Conservation (phyloP, 2,797 vertebrate species). For the Enteromius mattozi region DNA sequence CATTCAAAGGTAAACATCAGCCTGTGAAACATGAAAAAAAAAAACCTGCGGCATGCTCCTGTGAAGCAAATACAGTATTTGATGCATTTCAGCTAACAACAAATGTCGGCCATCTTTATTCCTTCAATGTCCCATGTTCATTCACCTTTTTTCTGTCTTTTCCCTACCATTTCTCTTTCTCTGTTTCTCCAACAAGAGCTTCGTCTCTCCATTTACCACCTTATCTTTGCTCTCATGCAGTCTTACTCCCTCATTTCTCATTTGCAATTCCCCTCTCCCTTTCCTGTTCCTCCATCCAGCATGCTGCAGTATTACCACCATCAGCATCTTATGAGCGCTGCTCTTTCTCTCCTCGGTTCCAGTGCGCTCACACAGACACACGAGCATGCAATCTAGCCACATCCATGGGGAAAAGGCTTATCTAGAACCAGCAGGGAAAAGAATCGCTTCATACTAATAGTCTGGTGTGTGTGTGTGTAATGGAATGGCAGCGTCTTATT, state of each 20-base stretch:
- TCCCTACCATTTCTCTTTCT: neutral
- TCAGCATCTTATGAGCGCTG: constrained; percentile 53
- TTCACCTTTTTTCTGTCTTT: neutral
- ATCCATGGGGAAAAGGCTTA: constrained; percentile 16
- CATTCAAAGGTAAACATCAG: neutral
- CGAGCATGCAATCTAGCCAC: constrained; percentile 36
- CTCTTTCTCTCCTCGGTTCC: constrained; percentile 29
- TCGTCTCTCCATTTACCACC: neutral
- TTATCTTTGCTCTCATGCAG: constrained; percentile 32
- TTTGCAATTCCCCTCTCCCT: constrained; percentile 45
- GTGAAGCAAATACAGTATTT: constrained; percentile 1
- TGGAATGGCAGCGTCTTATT: neutral
- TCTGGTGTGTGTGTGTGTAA: neutral
- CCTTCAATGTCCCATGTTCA: neutral
- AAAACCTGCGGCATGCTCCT: neutral
- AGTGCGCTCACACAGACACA: constrained; percentile 27
- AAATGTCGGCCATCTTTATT: neutral
- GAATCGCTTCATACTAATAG: neutral
- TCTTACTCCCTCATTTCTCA: constrained; percentile 40
- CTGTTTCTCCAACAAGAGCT: constrained; percentile 7
- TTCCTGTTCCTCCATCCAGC: constrained; percentile 33
- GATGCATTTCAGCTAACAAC: constrained; percentile 12
- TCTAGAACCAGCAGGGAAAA: constrained; percentile 20
- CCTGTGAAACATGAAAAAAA: neutral
- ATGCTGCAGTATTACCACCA: constrained; percentile 55